Evolutionary conservation across 2,113 vertebrate genomes (phyloP).

Genomic region (Pardalotus punctatus): DNA sequence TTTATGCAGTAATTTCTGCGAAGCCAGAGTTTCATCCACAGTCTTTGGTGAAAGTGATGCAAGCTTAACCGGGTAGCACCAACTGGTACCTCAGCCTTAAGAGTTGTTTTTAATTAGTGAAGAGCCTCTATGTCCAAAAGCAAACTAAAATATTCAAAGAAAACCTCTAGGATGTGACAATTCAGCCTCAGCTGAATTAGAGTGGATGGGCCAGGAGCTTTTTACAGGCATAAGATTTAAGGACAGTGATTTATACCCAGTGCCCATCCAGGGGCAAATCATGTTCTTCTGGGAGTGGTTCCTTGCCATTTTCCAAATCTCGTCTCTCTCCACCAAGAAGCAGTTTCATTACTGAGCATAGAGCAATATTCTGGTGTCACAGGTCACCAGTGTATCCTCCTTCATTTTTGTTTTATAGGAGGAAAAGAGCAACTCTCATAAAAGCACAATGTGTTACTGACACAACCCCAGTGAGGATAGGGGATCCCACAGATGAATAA

Average conservation of each 20-base stretch:
- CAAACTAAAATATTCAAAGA: not conserved
- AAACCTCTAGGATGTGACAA: not conserved
- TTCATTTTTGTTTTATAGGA: not conserved
- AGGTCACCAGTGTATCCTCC: not conserved
- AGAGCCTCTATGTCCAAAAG: not conserved
- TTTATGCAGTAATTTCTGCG: not conserved
- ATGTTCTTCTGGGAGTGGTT: not conserved
- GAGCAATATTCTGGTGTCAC: not conserved
- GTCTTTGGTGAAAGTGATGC: not conserved
- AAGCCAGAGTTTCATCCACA: not conserved
- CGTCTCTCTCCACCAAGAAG: not conserved
- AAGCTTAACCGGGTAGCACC: not conserved
- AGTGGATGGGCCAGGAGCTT: not conserved
- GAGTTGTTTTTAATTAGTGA: not conserved
- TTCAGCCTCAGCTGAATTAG: not conserved
- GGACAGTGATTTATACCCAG: not conserved
- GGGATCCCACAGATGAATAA: not conserved
- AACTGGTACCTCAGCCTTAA: not conserved
- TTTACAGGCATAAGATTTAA: not conserved
- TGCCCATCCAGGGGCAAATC: not conserved
- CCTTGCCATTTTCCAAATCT: not conserved
- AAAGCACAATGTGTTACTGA: not conserved
- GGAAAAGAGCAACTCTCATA: not conserved
- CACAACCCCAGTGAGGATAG: rapidly evolving
- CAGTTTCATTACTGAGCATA: not conserved